Evolutionary conservation across 2,888 invertebrate genomes (phyloP).

Genomic region (Napeogenes inachia): DNA sequence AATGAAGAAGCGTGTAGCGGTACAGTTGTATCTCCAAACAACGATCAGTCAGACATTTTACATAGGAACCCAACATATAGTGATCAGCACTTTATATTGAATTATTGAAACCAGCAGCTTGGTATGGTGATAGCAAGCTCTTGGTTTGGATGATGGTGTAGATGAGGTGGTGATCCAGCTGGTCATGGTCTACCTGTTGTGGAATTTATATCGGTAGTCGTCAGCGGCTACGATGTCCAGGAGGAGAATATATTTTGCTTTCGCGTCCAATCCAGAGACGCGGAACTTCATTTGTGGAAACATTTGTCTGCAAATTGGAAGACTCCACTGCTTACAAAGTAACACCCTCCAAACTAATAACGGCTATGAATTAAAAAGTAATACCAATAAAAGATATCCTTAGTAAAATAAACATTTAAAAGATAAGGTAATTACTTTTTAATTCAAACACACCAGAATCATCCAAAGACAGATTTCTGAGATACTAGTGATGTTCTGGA

Average conservation of each 20-base stretch:
- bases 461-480: too few species aligned
- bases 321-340: constrained; percentile 29
- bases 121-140: constrained; percentile 44
- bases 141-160: constrained; percentile 33
- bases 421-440: too few species aligned
- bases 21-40: constrained; percentile 63
- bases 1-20: constrained; percentile 66
- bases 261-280: constrained; percentile 97
- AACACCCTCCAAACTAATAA: not conserved
- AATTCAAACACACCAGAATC: too few species aligned
- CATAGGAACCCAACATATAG: constrained; percentile 3
- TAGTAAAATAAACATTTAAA: too few species aligned
- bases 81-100: constrained; percentile 7
- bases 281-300: constrained; percentile 99
- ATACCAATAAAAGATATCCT: too few species aligned
- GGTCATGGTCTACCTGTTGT: constrained; percentile 85
- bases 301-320: constrained; percentile 93
- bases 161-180: constrained; percentile 43
- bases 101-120: constrained; percentile 38
- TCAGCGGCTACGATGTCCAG: constrained; percentile 99
- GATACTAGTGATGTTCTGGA: not conserved
- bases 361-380: too few species aligned
- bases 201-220: constrained; percentile 98
- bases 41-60: constrained; percentile 31
- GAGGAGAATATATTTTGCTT: constrained; percentile 98